Evolutionary conservation across 2,888 invertebrate genomes (phyloP).

Genomic region (Callosobruchus maculatus): DNA sequence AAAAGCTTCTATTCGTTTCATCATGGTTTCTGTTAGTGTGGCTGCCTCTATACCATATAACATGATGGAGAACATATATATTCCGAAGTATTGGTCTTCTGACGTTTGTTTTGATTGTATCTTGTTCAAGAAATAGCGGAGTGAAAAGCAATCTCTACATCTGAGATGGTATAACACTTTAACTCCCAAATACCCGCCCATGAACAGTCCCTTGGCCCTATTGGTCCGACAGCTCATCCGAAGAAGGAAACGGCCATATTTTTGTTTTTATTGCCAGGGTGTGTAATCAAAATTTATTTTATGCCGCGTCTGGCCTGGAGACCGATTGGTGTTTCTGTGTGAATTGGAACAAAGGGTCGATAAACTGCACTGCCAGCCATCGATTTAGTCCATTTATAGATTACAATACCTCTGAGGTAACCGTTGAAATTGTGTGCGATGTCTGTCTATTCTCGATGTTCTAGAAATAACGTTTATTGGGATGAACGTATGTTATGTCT

Average conservation of each 20-base stretch:
- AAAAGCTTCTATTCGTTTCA: too few relatives aligned
- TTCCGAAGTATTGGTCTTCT: too few relatives aligned
- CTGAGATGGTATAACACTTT: not conserved
- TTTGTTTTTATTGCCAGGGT: not conserved
- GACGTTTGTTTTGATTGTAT: too few relatives aligned
- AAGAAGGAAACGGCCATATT: not conserved
- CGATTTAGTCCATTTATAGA: not conserved
- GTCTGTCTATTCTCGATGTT: not conserved
- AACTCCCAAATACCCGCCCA: not conserved
- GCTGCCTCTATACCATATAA: too few relatives aligned
- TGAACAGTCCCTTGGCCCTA: not conserved
- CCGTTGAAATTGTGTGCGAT: not conserved
- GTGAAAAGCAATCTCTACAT: too few relatives aligned
- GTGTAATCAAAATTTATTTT: conserved; percentile 1
- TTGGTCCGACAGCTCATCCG: not conserved
- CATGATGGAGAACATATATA: too few relatives aligned
- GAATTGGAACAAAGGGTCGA: conserved; percentile 4
- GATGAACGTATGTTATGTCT: not conserved
- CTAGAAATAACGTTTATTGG: not conserved
- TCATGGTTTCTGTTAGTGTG: too few relatives aligned
- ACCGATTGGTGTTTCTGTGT: conserved; percentile 1
- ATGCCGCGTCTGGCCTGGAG: not conserved
- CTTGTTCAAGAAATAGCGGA: too few relatives aligned
- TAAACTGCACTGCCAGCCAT: not conserved
- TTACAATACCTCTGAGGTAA: not conserved